Base-by-base conservation (phyloP, 2,888 invertebrate species). In the Drosophila phalerata region DNA sequence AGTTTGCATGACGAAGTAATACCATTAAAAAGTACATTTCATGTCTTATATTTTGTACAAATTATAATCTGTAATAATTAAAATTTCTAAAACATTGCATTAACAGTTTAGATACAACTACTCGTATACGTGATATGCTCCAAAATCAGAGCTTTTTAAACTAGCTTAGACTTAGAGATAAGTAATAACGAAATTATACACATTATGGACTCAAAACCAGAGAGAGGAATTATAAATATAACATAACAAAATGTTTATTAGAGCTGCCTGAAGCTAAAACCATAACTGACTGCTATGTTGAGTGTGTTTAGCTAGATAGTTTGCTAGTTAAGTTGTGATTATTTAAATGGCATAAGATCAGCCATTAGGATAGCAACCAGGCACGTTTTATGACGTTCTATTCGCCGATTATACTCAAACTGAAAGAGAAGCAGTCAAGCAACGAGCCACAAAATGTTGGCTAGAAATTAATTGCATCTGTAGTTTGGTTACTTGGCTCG, bases 301-400 rank as follows among this genome's bases (percentile, higher is more conserved):
- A 37, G 32, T 37, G 22, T 48, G 34, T 9, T 60, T 60, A 28
- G 34, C 19, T 52, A 37, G 34, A 65, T 51, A 48, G 37, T 60
- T 64, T 53, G 55, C 70, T 66, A 55, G 81, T 72, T 80, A 68
- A 74, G 62, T 62, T 55, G 74, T 79, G 68, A 87, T 87, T 85
- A 84, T 87, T 85, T 79, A 85, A 87, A 77, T 88, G 66, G 77
- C 74, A 73, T 58, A 55, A 72, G 85, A 88, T 88, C 63, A 51
- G 71, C 73, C 74, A 73, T 73, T 68, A 68, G 51, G 84, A 84
- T 84, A 85, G 57, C 49, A 51, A 52, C 17, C 55, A 67, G 61
- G 80, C 85, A 88, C 84, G 84, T 84, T 82, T 62, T 53, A 75
- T 75, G 28, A 58, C 58, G 8, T 64, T 69, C 48, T 17, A 43